phyloP scores from a whole-genome alignment of 2,797 vertebrate species.

The Poeciliopsis turneri region DNA sequence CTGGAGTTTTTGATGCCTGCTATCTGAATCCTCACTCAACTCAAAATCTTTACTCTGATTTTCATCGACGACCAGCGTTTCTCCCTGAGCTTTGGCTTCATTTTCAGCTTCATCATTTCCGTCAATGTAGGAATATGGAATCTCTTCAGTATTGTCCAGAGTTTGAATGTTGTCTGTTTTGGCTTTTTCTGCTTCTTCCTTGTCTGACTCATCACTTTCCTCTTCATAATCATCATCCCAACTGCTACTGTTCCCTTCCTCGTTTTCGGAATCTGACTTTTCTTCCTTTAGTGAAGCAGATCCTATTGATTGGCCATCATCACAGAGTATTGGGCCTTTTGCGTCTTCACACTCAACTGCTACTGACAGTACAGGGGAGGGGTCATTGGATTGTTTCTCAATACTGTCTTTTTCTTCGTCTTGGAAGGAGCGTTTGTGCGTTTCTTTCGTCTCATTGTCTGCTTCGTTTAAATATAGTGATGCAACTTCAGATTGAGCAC shows the following conservation, averaged over 20 bases:
- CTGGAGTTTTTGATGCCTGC: conserved; percentile 59
- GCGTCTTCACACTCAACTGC: conserved; percentile 23
- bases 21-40: conserved; percentile 70
- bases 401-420: conserved; percentile 27
- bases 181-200: conserved; percentile 1
- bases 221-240: conserved; percentile 69
- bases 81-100: conserved; percentile 27
- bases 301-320: background rate
- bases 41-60: conserved; percentile 51
- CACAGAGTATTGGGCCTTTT: conserved; percentile 12
- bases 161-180: conserved; percentile 12
- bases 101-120: conserved; percentile 43
- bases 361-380: conserved; percentile 43
- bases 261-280: conserved; percentile 17
- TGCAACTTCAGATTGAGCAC: conserved; percentile 6
- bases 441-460: conserved; percentile 13
- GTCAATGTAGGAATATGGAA: conserved; percentile 68
- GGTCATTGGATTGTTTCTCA: conserved; percentile 30
- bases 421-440: conserved; percentile 20
- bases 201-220: conserved; percentile 30
- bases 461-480: conserved; percentile 17
- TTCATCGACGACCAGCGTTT: conserved; percentile 20
- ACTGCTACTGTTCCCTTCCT: conserved; percentile 42
- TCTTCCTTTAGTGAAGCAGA: conserved; percentile 16
- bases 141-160: conserved; percentile 41